Evolutionary conservation across 2,888 invertebrate genomes (phyloP), one percentile per base, ranked within the genome.

Genomic region (Dasypolia templi): DNA sequence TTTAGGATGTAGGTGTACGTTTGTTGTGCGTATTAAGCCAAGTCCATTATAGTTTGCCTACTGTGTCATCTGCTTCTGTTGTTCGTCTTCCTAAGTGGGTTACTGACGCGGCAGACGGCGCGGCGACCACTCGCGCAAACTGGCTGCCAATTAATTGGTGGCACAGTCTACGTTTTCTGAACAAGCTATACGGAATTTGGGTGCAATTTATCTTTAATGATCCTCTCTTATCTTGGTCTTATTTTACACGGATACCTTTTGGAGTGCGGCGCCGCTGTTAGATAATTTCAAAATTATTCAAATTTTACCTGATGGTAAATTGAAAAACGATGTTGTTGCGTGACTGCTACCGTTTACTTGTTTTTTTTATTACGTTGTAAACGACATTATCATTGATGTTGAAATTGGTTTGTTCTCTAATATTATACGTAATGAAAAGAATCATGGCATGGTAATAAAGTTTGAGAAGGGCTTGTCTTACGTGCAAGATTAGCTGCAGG

Each of bases 51-150:
- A 84, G 72, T 77, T 79, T 75, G 61, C 17, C 75, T 69, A 58
- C 63, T 79, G 81, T 86, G 81, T 77, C 86, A 70, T 82, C 77
- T 82, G 84, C 81, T 86, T 82, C 80, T 85, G 83, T 86, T 85
- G 84, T 78, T 82, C 79, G 89, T 89, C 93, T 81, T 84, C 78
- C 88, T 89, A 93, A 92, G 93, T 93, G 88, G 92, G 93, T 92
- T 93, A 89, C 83, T 81, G 87, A 82, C 85, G 87, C 85, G 89
- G 90, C 91, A 94, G 95, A 95, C 95, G 90, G 95, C 94, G 91
- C 93, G 94, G 90, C 88, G 91, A 79, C 90, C 83, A 79, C 84
- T 88, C 87, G 85, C 90, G 85, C 88, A 85, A 90, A 91, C 91
- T 91, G 91, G 90, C 89, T 89, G 90, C 89, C 89, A 90, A 92